Evolutionary conservation across 2,888 invertebrate species (phyloP).

Genomic region (Microplitis manilae): DNA sequence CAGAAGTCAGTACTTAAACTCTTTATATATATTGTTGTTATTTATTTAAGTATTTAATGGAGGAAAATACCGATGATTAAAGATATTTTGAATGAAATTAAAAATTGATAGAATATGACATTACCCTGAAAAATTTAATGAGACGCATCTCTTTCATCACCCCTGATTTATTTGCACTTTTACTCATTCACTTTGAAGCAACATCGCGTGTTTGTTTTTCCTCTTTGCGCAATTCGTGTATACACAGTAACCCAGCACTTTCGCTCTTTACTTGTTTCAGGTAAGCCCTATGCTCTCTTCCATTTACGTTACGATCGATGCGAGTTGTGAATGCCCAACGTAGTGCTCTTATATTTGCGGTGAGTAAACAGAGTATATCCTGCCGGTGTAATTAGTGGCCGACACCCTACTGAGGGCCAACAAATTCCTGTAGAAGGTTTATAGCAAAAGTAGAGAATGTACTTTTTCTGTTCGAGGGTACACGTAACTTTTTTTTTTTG

Average conservation of each 20-base stretch:
- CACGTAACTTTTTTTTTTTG: constrained; percentile 5
- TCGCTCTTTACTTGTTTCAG: constrained; percentile 61
- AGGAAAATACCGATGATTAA: too few relatives aligned
- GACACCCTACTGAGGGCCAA: constrained; percentile 55
- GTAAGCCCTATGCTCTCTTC: constrained; percentile 58
- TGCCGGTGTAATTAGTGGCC: constrained; percentile 65
- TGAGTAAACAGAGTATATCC: constrained; percentile 66
- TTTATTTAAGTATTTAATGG: too few relatives aligned
- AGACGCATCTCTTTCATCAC: constrained; percentile 23
- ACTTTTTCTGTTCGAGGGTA: constrained; percentile 15
- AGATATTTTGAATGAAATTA: not conserved
- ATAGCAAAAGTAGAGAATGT: constrained; percentile 12
- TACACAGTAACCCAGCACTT: constrained; percentile 51
- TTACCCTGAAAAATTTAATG: constrained; percentile 25
- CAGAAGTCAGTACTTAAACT: too few relatives aligned
- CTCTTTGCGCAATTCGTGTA: constrained; percentile 36
- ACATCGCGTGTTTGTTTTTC: constrained; percentile 45
- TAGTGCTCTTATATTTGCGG: constrained; percentile 59
- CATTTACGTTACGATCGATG: constrained; percentile 41
- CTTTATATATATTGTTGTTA: too few relatives aligned
- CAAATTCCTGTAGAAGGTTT: constrained; percentile 29
- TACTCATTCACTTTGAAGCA: constrained; percentile 41
- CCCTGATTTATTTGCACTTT: constrained; percentile 33
- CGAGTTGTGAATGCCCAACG: constrained; percentile 38
- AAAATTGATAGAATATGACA: constrained; percentile 4